phyloP scores from a whole-genome alignment of 2,113 vertebrate genomes.

The Nymphicus hollandicus region DNA sequence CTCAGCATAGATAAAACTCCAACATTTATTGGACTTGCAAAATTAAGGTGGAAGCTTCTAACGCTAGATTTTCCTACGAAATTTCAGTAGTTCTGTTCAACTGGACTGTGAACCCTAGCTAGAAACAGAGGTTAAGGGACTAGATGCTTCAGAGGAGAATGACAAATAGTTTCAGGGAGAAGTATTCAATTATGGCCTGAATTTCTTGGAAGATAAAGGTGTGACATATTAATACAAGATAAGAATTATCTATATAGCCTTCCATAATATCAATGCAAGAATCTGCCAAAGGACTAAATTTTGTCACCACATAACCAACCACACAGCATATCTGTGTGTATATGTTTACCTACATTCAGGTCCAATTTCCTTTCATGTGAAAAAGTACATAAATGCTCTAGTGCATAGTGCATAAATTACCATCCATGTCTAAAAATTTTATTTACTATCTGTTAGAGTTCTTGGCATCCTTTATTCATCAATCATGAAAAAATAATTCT shows the following conservation, averaged over 20 bases:
- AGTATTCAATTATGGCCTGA: background rate
- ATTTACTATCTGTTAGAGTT: background rate
- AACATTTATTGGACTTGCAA: background rate
- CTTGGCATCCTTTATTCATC: background rate
- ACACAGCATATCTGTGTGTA: accelerated
- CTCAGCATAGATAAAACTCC: background rate
- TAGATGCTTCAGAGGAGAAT: background rate
- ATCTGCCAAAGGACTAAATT: background rate
- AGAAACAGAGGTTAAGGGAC: background rate
- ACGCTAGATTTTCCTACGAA: background rate
- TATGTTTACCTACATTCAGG: background rate
- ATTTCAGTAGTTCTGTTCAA: background rate
- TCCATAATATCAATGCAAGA: background rate
- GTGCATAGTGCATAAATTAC: background rate
- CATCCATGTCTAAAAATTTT: background rate
- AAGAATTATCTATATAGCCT: background rate
- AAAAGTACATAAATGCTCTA: background rate
- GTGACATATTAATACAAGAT: background rate
- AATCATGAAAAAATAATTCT: background rate
- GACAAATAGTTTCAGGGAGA: background rate
- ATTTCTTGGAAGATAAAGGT: background rate
- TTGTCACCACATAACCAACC: background rate
- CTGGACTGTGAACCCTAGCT: background rate
- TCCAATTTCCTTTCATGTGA: background rate
- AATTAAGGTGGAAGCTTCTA: background rate